A percentile compares a stretch with the other conserved stretches of the same genome.
Conservation (phyloP, 92 coral and sea anemone genomes). For the Parazoanthus darwini region DNA sequence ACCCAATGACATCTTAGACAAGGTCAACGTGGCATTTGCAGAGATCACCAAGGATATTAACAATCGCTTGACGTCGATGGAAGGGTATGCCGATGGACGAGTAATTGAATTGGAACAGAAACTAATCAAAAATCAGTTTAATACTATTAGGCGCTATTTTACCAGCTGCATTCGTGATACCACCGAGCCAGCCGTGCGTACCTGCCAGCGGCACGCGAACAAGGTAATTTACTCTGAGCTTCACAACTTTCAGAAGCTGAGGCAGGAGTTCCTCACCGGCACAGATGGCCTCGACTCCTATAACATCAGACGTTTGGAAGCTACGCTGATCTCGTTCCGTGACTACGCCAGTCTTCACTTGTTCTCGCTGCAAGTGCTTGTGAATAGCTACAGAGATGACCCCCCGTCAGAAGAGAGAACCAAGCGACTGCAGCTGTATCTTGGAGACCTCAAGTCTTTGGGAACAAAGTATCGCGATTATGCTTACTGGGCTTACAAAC, state of each 20-base stretch:
- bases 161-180: constrained; percentile 22
- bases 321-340: constrained; percentile 8
- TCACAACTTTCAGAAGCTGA: constrained; percentile 18
- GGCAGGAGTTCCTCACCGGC: background rate
- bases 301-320: constrained; percentile 1
- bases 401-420: background rate
- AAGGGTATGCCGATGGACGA: constrained; percentile 16
- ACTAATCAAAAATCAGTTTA: background rate
- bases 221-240: background rate
- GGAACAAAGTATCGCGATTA: constrained; percentile 13
- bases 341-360: constrained; percentile 30
- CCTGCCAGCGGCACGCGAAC: constrained; percentile 11
- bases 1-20: constrained; percentile 20
- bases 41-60: constrained; percentile 24
- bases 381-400: constrained; percentile 19
- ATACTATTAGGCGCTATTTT: background rate
- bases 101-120: constrained; percentile 12
- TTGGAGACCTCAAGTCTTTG: background rate
- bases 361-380: constrained; percentile 19
- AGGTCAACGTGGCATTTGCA: constrained; percentile 35
- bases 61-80: constrained; percentile 25
- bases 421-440: background rate
- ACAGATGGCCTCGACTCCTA: background rate
- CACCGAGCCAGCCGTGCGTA: background rate
- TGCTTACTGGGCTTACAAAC: constrained; percentile 23